Conservation (phyloP, 2,888 invertebrate genomes). For the Noctua fimbriata region DNA sequence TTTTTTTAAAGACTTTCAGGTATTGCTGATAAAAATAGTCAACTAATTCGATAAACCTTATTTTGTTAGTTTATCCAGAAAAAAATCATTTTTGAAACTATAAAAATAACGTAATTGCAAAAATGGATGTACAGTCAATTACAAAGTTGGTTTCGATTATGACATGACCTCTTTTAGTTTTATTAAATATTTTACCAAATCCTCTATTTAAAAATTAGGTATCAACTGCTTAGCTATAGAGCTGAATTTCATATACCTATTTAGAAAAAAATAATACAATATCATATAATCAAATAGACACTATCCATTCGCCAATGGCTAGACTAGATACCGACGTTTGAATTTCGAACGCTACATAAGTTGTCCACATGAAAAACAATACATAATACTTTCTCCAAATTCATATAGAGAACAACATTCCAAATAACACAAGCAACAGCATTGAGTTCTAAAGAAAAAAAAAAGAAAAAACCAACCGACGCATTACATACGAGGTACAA, state of each 20-base stretch:
- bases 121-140: slow-evolving; percentile 3
- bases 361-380: background rate
- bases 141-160: slow-evolving; percentile 18
- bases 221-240: no score
- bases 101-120: background rate
- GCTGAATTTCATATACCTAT: background rate
- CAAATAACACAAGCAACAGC: slow-evolving; percentile 26
- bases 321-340: background rate
- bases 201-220: background rate
- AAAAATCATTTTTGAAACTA: background rate
- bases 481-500: slow-evolving; percentile 49
- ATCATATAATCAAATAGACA: background rate
- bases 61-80: background rate
- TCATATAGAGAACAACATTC: slow-evolving; percentile 24
- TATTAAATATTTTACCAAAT: background rate
- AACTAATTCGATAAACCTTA: background rate
- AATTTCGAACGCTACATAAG: background rate
- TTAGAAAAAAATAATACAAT: background rate
- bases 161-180: background rate
- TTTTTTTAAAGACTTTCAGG: background rate
- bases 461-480: slow-evolving; percentile 8
- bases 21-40: background rate
- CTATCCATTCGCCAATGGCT: background rate
- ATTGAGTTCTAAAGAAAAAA: slow-evolving; percentile 9
- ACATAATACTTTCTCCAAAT: background rate